These are phyloP conservation scores for Phortica variegata DNA, from an alignment of 1,140 invertebrate species.

Conservation along the genomic window DNA sequence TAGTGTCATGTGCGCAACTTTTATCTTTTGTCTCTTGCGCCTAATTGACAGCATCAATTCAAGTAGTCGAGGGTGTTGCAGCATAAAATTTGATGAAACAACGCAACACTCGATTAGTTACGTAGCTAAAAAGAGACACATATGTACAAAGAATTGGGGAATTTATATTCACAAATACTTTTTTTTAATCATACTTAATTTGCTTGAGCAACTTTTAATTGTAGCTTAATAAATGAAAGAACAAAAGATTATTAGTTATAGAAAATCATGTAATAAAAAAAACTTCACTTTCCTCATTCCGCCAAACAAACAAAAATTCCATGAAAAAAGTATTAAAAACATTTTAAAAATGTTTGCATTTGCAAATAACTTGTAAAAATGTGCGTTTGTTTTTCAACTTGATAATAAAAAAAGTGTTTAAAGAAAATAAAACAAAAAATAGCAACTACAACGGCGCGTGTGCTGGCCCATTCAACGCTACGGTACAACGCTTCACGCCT, in stretches of 20 bases:
- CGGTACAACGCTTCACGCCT: too few species aligned
- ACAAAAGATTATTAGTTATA: neutral
- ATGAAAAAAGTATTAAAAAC: constrained; percentile 25
- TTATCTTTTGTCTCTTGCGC: neutral
- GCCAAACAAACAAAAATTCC: constrained; percentile 7
- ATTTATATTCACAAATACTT: neutral
- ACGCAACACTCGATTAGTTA: neutral
- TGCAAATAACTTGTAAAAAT: constrained; percentile 1
- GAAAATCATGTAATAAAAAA: neutral
- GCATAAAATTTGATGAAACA: neutral
- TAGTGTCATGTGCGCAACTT: constrained; percentile 42
- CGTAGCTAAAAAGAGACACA: neutral
- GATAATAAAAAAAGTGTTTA: constrained; percentile 6
- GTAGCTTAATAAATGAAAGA: too few species aligned
- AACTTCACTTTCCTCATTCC: constrained; percentile 4
- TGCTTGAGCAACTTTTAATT: neutral
- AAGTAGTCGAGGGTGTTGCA: neutral
- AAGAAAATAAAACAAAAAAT: constrained; percentile 10
- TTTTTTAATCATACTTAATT: neutral
- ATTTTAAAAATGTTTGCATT: constrained; percentile 4
- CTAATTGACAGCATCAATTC: neutral
- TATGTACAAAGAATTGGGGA: neutral
- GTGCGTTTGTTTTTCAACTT: neutral
- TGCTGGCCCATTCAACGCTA: constrained; percentile 32
- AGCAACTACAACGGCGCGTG: constrained; percentile 19